Percentiles rank a stretch among this genome's conserved stretches.
Evolutionary conservation across 2,113 vertebrate species (phyloP).

Genomic region (Cavia aperea): DNA sequence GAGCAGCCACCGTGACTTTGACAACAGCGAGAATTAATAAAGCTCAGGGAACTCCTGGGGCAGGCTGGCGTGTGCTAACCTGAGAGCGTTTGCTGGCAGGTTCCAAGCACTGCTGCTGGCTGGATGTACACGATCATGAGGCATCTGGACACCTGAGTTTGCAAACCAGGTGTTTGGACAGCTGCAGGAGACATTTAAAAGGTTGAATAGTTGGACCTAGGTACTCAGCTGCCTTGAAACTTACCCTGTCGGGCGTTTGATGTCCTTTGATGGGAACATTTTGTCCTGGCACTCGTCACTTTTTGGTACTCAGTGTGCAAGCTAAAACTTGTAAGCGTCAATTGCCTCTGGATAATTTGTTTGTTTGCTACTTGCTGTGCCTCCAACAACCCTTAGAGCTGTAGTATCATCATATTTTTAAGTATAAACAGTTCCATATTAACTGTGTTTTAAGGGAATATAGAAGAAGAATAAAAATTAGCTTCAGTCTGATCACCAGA

Average conservation of each 20-base stretch:
- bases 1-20: neutral
- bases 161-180: neutral
- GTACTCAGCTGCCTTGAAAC: neutral
- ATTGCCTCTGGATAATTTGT: neutral
- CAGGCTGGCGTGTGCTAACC: fast-evolving
- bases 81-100: neutral
- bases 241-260: neutral
- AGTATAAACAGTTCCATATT: neutral
- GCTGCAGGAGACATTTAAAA: neutral
- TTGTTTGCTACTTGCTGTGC: neutral
- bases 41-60: neutral
- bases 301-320: neutral
- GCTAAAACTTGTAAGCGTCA: neutral
- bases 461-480: neutral
- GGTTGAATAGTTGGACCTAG: neutral
- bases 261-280: neutral
- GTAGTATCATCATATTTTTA: neutral
- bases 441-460: neutral
- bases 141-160: neutral
- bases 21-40: neutral
- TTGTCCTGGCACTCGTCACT: neutral
- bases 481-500: neutral
- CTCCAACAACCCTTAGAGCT: neutral
- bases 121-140: neutral
- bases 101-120: neutral